phyloP scores from a whole-genome alignment of 2,113 vertebrate species.

The Todiramphus chloris region DNA sequence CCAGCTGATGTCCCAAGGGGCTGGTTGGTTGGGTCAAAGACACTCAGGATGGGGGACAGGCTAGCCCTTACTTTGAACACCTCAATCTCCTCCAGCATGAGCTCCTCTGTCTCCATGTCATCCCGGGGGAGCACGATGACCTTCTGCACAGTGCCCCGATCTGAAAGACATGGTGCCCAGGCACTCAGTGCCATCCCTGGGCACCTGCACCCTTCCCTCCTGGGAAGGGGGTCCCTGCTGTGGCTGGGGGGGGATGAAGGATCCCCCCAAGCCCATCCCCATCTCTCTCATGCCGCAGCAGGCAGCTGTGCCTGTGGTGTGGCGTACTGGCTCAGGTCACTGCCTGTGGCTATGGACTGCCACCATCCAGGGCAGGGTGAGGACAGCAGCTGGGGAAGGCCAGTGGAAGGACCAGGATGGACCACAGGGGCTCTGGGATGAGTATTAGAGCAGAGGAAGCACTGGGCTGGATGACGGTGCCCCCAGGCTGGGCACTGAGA shows the following conservation, averaged over 20 bases:
- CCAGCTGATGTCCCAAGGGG: neutral
- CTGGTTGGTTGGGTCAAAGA: neutral
- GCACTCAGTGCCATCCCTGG: conserved; percentile 42
- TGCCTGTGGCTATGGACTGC: neutral
- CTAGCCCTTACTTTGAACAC: conserved; percentile 88
- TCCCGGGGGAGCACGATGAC: conserved; percentile 96
- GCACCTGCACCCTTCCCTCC: neutral
- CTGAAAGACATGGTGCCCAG: conserved; percentile 72
- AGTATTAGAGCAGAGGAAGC: neutral
- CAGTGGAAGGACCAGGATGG: neutral
- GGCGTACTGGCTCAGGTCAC: neutral
- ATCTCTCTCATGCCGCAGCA: neutral
- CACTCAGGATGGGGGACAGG: neutral
- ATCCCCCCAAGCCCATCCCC: neutral
- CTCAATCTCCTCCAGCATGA: conserved; percentile 96
- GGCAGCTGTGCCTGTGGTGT: neutral
- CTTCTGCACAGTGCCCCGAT: conserved; percentile 95
- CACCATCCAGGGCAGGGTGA: neutral
- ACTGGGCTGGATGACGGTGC: neutral
- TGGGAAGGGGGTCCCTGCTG: neutral
- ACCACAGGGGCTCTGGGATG: neutral
- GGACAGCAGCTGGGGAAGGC: neutral
- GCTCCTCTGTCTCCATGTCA: conserved; percentile 93
- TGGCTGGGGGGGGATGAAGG: neutral
- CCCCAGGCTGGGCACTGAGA: neutral